phyloP scores from a whole-genome alignment of 2,888 invertebrate species.

The Polyommatus iphigenia region DNA sequence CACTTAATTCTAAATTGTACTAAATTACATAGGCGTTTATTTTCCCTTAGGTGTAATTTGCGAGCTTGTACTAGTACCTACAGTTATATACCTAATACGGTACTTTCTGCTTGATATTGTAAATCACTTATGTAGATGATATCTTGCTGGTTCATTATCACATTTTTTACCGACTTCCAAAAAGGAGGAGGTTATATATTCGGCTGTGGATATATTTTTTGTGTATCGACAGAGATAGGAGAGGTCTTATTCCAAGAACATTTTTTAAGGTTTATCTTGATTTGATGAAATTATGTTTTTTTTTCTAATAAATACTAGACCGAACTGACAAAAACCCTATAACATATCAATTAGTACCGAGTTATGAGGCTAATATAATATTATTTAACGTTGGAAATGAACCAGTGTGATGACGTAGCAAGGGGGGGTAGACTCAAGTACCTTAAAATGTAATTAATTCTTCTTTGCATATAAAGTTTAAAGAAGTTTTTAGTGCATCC shows the following conservation, averaged over 20 bases:
- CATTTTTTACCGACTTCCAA: too few species aligned
- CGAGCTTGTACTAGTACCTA: slow-evolving; percentile 41
- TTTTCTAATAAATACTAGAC: not conserved
- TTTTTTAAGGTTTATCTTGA: not conserved
- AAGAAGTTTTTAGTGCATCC: too few species aligned
- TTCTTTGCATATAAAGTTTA: not conserved
- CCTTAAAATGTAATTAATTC: not conserved
- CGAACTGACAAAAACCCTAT: not conserved
- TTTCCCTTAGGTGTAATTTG: slow-evolving; percentile 44
- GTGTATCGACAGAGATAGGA: not conserved
- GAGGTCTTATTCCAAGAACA: not conserved
- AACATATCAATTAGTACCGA: slow-evolving; percentile 2
- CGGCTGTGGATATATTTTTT: not conserved
- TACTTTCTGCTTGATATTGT: slow-evolving; percentile 31
- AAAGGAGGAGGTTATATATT: too few species aligned
- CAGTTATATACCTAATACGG: slow-evolving; percentile 19
- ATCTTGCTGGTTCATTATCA: not conserved
- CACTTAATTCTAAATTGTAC: slow-evolving; percentile 79
- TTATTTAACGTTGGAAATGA: not conserved
- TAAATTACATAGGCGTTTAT: slow-evolving; percentile 73
- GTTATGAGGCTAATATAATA: not conserved
- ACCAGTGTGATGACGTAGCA: not conserved
- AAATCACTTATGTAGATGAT: not conserved
- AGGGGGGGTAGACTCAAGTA: not conserved
- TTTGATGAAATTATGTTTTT: too few species aligned